Conservation (phyloP, 2,797 vertebrate genomes). For the Alauda arvensis region DNA sequence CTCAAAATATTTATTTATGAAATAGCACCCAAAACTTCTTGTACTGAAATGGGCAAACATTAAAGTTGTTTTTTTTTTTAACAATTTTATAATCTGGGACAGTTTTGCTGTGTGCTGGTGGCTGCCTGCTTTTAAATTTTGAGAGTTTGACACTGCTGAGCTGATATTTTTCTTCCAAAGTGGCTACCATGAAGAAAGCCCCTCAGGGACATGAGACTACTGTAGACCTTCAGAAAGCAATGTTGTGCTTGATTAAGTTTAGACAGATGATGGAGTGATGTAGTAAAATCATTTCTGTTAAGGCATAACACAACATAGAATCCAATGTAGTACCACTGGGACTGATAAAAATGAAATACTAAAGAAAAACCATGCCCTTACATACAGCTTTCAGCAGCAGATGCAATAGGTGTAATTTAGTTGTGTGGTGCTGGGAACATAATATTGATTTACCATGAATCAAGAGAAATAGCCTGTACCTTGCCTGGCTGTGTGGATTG, state of each 20-base stretch:
- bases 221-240: constrained; percentile 51
- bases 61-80: not conserved
- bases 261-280: constrained; percentile 63
- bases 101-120: not conserved
- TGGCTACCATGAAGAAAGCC: constrained; percentile 33
- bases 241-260: constrained; percentile 65
- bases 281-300: constrained; percentile 66
- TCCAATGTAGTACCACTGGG: constrained; percentile 11
- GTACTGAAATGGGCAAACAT: not conserved
- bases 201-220: constrained; percentile 2
- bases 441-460: constrained; percentile 64
- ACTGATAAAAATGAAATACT: constrained; percentile 54
- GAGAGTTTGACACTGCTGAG: constrained; percentile 8
- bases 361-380: constrained; percentile 23
- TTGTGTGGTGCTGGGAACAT: constrained; percentile 42
- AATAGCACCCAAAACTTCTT: not conserved
- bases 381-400: constrained; percentile 41
- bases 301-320: constrained; percentile 32
- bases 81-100: not conserved
- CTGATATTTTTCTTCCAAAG: constrained; percentile 52
- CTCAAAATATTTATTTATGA: not conserved
- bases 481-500: not conserved
- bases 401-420: constrained; percentile 44
- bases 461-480: constrained; percentile 45
- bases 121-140: constrained; percentile 2